phyloP scores from a whole-genome alignment of 1,140 invertebrate genomes.

The Drosophila watanabei region DNA sequence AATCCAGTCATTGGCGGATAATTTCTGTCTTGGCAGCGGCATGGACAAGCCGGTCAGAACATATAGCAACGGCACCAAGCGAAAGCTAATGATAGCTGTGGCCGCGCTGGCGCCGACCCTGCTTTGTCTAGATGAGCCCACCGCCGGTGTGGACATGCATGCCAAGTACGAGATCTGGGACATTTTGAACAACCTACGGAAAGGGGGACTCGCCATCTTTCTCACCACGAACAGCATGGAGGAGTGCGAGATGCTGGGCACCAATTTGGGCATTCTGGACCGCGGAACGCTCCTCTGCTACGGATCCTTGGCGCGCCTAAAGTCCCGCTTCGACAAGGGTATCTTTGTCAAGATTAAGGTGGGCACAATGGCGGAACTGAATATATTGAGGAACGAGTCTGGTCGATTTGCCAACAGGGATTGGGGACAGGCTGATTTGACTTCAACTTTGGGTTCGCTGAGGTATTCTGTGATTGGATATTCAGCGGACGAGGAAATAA shows the following conservation, averaged over 20 bases:
- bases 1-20: conserved; percentile 13
- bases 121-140: conserved; percentile 95
- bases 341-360: conserved; percentile 79
- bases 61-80: conserved; percentile 94
- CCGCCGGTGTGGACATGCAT: conserved; percentile 96
- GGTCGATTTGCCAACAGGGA: background rate
- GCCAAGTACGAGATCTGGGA: conserved; percentile 96
- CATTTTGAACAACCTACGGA: conserved; percentile 63
- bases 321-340: conserved; percentile 84
- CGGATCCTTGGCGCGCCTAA: conserved; percentile 83
- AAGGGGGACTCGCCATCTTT: conserved; percentile 69
- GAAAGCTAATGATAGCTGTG: conserved; percentile 95
- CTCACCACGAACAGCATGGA: conserved; percentile 90
- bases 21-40: conserved; percentile 23
- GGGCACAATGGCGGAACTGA: conserved; percentile 53
- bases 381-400: background rate
- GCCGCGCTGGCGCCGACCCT: conserved; percentile 91
- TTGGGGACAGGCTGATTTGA: rapidly evolving
- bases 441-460: background rate
- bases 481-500: background rate
- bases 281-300: conserved; percentile 88
- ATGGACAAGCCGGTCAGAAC: conserved; percentile 32
- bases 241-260: conserved; percentile 92
- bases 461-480: background rate
- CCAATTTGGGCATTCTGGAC: conserved; percentile 92